phyloP scores from a whole-genome alignment of 2,888 invertebrate species.

The Tenthredo notha region DNA sequence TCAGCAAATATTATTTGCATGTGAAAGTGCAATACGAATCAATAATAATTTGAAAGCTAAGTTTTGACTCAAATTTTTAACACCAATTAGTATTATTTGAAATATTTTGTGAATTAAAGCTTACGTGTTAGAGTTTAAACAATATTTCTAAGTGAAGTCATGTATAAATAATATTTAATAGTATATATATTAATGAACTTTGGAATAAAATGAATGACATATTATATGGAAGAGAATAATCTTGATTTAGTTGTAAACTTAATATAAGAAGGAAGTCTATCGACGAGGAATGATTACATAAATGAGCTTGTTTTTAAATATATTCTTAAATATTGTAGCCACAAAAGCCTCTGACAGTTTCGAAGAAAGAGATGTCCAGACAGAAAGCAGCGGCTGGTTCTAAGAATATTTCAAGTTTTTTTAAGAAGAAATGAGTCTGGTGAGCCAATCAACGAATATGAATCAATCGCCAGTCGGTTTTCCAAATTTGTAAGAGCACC shows the following conservation, averaged over 20 bases:
- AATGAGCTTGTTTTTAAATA: neutral
- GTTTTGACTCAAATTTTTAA: neutral
- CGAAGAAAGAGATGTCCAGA: constrained; percentile 87
- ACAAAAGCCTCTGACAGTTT: constrained; percentile 80
- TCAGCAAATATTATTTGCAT: neutral
- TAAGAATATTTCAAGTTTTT: constrained; percentile 90
- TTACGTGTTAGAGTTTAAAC: neutral
- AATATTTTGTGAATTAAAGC: neutral
- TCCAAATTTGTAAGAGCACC: constrained; percentile 53
- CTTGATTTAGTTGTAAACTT: neutral
- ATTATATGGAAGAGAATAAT: neutral
- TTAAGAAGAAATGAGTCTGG: constrained; percentile 82
- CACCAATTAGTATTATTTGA: neutral
- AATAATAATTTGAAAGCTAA: neutral
- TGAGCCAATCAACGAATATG: constrained; percentile 39
- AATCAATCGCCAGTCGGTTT: constrained; percentile 43
- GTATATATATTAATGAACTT: neutral
- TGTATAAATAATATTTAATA: constrained; percentile 3
- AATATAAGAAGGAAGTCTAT: neutral
- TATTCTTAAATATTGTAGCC: constrained; percentile 68
- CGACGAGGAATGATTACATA: neutral
- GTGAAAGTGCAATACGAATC: neutral
- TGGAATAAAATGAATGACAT: neutral
- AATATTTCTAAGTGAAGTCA: neutral
- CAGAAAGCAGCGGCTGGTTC: constrained; percentile 90